Evolutionary conservation across 2,113 vertebrate genomes (phyloP).

Genomic region (Bolborhynchus lineola): DNA sequence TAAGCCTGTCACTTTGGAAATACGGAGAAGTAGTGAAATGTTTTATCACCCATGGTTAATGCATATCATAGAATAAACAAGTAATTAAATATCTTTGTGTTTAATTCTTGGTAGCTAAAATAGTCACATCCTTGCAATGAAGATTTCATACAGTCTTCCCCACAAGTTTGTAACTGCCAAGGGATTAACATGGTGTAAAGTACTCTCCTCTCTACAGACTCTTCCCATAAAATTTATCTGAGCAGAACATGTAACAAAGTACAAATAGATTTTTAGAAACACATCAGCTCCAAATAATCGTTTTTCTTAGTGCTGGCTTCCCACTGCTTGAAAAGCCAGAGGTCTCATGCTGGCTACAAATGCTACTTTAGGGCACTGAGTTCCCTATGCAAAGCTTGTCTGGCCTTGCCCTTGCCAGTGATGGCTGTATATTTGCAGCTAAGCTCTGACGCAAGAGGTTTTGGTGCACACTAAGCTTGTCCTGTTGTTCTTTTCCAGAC

Average conservation of each 20-base stretch:
- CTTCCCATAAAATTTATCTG: neutral
- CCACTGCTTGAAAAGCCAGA: neutral
- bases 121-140: neutral
- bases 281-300: neutral
- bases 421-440: neutral
- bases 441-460: neutral
- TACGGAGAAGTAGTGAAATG: neutral
- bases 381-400: neutral
- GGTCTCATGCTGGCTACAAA: neutral
- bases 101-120: neutral
- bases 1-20: neutral
- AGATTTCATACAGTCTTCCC: neutral
- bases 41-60: neutral
- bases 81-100: neutral
- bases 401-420: neutral
- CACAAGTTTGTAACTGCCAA: neutral
- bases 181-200: neutral
- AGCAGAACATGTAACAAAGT: neutral
- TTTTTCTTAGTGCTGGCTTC: neutral
- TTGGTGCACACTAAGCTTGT: neutral
- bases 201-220: neutral
- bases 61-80: neutral
- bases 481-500: conserved; percentile 77
- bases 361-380: neutral
- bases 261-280: neutral